Percentiles rank a stretch among this genome's conserved stretches.
These are phyloP conservation scores for Heterotilapia buettikoferi DNA, from an alignment of 2,113 vertebrate species.

Conservation along the genomic window DNA sequence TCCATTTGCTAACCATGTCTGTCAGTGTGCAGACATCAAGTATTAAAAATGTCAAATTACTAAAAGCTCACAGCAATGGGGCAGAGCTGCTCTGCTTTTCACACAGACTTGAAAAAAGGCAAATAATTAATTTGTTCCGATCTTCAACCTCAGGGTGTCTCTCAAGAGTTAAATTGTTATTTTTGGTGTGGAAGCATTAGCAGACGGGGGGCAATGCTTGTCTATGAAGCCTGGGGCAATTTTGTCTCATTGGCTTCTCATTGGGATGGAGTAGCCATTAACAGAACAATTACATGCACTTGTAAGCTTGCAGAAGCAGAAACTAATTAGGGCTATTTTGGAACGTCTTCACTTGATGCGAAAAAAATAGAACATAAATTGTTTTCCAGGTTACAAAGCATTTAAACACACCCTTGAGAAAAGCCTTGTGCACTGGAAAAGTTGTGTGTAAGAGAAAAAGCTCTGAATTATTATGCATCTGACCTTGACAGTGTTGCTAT, in stretches of 20 bases:
- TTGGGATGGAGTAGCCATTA: conserved; percentile 46
- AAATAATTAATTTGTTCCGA: conserved; percentile 36
- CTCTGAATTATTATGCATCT: neutral
- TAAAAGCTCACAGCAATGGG: neutral
- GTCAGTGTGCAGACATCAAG: conserved; percentile 14
- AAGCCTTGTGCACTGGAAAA: neutral
- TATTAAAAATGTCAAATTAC: conserved; percentile 33
- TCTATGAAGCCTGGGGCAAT: conserved; percentile 16
- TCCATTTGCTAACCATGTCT: conserved; percentile 19
- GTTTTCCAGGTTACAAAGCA: neutral
- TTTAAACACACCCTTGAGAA: conserved; percentile 15
- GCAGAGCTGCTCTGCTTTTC: neutral
- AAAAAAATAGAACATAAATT: conserved; percentile 25
- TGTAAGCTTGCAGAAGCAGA: conserved; percentile 44
- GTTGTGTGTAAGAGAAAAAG: neutral
- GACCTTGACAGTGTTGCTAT: conserved; percentile 3
- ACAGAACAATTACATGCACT: conserved; percentile 48
- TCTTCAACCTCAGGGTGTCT: conserved; percentile 20
- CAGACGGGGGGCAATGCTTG: neutral
- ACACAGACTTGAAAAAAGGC: neutral
- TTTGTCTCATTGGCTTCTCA: conserved; percentile 20
- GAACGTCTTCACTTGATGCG: conserved; percentile 30
- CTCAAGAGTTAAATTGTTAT: conserved; percentile 34
- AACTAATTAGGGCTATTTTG: conserved; percentile 53
- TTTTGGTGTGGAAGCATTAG: conserved; percentile 7